phyloP scores from a whole-genome alignment of 1,140 invertebrate species.

The Acromyrmex heyeri region DNA sequence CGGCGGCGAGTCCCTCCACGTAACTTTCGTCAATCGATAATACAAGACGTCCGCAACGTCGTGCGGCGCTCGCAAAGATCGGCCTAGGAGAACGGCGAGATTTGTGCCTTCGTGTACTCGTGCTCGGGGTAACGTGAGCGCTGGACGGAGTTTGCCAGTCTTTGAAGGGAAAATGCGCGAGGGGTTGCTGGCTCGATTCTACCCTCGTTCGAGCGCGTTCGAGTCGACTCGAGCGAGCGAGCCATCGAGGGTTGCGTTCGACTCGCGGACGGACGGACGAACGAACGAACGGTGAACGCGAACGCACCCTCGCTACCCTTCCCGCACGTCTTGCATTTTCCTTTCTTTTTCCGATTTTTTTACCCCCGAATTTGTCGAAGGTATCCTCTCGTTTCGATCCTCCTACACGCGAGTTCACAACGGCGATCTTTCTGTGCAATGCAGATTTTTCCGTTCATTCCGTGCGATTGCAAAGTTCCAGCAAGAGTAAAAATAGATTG shows the following conservation, averaged over 20 bases:
- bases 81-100: slow-evolving; percentile 65
- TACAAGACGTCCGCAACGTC: slow-evolving; percentile 74
- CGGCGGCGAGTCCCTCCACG: slow-evolving; percentile 70
- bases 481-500: background rate
- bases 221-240: slow-evolving; percentile 51
- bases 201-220: slow-evolving; percentile 34
- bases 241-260: slow-evolving; percentile 41
- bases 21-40: slow-evolving; percentile 78
- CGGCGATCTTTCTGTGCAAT: background rate
- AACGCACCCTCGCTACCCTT: background rate
- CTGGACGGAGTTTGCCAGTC: background rate
- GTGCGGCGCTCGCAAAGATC: slow-evolving; percentile 73
- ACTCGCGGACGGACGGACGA: slow-evolving; percentile 24
- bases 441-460: background rate
- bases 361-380: background rate
- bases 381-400: background rate
- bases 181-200: background rate
- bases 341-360: background rate
- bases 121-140: slow-evolving; percentile 9
- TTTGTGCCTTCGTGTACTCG: slow-evolving; percentile 36
- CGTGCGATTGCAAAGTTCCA: too few relatives aligned
- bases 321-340: slow-evolving; percentile 21
- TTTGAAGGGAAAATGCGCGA: slow-evolving; percentile 27
- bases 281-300: slow-evolving; percentile 5
- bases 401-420: background rate